A percentile compares a stretch with the other conserved stretches of the same genome.
Conservation (phyloP, 2,888 invertebrate genomes). For the Ceraclea dissimilis region DNA sequence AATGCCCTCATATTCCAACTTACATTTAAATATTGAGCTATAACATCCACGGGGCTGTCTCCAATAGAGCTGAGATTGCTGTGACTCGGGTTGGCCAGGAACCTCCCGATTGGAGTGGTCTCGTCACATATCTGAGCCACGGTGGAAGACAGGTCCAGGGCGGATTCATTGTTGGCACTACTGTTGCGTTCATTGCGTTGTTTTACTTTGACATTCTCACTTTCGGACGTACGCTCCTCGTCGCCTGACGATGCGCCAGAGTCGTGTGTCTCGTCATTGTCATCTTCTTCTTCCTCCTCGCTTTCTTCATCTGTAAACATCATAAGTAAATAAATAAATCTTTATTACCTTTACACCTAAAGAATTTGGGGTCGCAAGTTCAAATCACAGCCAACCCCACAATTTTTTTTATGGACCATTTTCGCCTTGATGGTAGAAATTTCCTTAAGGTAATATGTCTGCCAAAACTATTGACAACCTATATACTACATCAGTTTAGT, state of each 20-base stretch:
- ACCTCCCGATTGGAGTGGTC: slow-evolving; percentile 32
- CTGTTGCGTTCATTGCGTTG: neutral
- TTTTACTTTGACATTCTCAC: neutral
- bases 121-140: neutral
- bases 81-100: slow-evolving; percentile 35
- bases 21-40: slow-evolving; percentile 40
- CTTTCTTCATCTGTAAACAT: slow-evolving; percentile 29
- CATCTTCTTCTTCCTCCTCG: slow-evolving; percentile 29
- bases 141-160: neutral
- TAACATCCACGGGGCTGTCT: slow-evolving; percentile 32
- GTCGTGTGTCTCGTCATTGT: slow-evolving; percentile 1
- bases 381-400: neutral
- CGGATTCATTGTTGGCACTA: neutral
- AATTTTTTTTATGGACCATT: neutral
- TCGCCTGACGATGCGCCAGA: slow-evolving; percentile 10
- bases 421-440: too few relatives aligned
- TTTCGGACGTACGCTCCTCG: slow-evolving; percentile 27
- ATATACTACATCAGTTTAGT: too few relatives aligned
- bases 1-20: too few relatives aligned
- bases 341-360: too few relatives aligned
- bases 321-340: too few relatives aligned
- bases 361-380: too few relatives aligned
- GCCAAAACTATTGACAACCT: too few relatives aligned
- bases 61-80: slow-evolving; percentile 35
- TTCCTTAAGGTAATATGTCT: too few relatives aligned